Conservation (phyloP, 2,113 vertebrate genomes). For the Oplegnathus fasciatus region DNA sequence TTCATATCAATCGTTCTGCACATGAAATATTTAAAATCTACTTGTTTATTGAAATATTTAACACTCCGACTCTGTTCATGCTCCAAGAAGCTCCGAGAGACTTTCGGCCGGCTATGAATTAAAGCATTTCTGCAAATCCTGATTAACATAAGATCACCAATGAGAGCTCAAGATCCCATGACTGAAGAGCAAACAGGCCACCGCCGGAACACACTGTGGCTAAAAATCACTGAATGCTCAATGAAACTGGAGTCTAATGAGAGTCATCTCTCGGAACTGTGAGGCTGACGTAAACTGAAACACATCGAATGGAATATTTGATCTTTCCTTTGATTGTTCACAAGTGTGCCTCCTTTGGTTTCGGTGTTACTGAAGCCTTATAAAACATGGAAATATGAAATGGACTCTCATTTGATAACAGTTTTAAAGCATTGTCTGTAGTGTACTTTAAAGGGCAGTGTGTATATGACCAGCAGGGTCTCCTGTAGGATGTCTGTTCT, state of each 20-base stretch:
- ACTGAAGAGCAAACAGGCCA: slow-evolving; percentile 44
- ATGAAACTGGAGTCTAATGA: slow-evolving; percentile 17
- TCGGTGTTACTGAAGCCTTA: background rate
- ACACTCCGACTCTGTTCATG: slow-evolving; percentile 50
- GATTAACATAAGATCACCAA: slow-evolving; percentile 61
- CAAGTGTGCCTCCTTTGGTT: slow-evolving; percentile 6
- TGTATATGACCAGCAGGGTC: slow-evolving; percentile 57
- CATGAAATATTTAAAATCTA: slow-evolving; percentile 76
- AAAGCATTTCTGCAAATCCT: slow-evolving; percentile 45
- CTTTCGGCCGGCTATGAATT: slow-evolving; percentile 38
- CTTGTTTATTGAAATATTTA: slow-evolving; percentile 84
- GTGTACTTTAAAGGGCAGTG: slow-evolving; percentile 58
- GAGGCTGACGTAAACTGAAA: slow-evolving; percentile 16
- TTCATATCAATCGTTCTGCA: slow-evolving; percentile 72
- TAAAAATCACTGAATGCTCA: slow-evolving; percentile 6
- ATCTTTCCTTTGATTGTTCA: slow-evolving; percentile 30
- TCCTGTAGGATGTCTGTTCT: slow-evolving; percentile 64
- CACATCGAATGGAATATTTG: slow-evolving; percentile 36
- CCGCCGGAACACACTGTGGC: background rate
- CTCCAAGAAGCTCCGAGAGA: slow-evolving; percentile 56
- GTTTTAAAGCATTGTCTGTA: slow-evolving; percentile 34
- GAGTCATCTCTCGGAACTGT: slow-evolving; percentile 24
- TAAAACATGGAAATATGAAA: slow-evolving; percentile 10
- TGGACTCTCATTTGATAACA: background rate
- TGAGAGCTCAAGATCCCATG: slow-evolving; percentile 48